These are phyloP conservation scores for Pseudochromis fuscus DNA, from an alignment of 2,797 vertebrate genomes.

Conservation along the genomic window DNA sequence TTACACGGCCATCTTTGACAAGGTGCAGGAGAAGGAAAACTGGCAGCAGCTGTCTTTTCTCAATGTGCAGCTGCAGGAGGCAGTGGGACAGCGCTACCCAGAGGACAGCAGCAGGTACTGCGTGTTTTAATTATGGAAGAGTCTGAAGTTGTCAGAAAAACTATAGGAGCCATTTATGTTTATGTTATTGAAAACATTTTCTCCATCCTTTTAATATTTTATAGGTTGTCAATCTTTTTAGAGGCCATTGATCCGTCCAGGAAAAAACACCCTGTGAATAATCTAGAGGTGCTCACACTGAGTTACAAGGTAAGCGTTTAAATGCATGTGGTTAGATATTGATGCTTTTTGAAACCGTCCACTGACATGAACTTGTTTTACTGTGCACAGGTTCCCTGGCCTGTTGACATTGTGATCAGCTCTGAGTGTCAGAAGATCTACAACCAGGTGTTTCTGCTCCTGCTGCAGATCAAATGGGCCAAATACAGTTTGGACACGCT, in stretches of 20 bases:
- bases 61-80: conserved; percentile 95
- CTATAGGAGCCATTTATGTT: fast-evolving
- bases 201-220: background rate
- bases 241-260: conserved; percentile 91
- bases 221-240: conserved; percentile 92
- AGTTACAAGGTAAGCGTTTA: conserved; percentile 91
- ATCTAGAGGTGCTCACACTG: conserved; percentile 93
- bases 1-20: conserved; percentile 98
- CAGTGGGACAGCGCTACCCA: conserved; percentile 93
- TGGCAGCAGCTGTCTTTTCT: conserved; percentile 97
- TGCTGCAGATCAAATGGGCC: conserved; percentile 99
- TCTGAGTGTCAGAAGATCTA: conserved; percentile 99
- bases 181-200: background rate
- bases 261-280: conserved; percentile 97
- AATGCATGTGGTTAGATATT: background rate
- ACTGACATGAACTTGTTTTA: conserved; percentile 10
- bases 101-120: conserved; percentile 94
- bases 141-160: background rate
- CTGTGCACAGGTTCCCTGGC: conserved; percentile 93
- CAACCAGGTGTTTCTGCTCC: conserved; percentile 97
- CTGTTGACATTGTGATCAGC: conserved; percentile 99
- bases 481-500: conserved; percentile 98
- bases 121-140: background rate
- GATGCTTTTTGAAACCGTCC: background rate
- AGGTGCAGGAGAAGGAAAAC: conserved; percentile 95